phyloP scores from a whole-genome alignment of 2,797 vertebrate species.

The Pantherophis vulpinus region DNA sequence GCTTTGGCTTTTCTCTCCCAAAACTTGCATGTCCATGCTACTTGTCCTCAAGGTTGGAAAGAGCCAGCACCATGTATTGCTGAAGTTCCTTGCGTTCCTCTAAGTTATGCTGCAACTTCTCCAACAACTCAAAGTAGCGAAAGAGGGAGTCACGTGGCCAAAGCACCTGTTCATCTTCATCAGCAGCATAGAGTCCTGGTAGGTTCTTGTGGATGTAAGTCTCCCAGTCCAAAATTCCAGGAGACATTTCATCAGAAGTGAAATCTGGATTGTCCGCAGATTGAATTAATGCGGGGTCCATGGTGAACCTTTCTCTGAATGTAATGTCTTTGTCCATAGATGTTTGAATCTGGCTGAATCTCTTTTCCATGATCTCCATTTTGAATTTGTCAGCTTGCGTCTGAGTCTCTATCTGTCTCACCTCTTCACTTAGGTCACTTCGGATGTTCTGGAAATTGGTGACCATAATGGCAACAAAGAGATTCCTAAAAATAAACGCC shows the following conservation, averaged over 20 bases:
- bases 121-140: slow-evolving; percentile 64
- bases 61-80: slow-evolving; percentile 57
- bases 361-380: slow-evolving; percentile 59
- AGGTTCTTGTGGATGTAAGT: slow-evolving; percentile 68
- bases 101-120: slow-evolving; percentile 65
- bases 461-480: slow-evolving; percentile 71
- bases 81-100: slow-evolving; percentile 64
- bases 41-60: slow-evolving; percentile 54
- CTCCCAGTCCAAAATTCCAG: slow-evolving; percentile 58
- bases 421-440: slow-evolving; percentile 61
- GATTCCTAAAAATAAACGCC: slow-evolving; percentile 69
- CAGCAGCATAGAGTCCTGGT: slow-evolving; percentile 53
- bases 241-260: accelerated
- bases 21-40: background rate
- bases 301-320: background rate
- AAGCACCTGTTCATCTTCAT: slow-evolving; percentile 56
- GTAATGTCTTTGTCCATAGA: accelerated
- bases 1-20: background rate
- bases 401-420: slow-evolving; percentile 62
- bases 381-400: slow-evolving; percentile 66
- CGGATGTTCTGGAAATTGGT: slow-evolving; percentile 71
- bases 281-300: background rate
- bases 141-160: slow-evolving; percentile 70
- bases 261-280: accelerated
- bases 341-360: background rate